A percentile compares a stretch with the other conserved stretches of the same genome.
These are phyloP conservation scores for Conger conger DNA, from an alignment of 2,113 vertebrate genomes.

Conservation along the genomic window DNA sequence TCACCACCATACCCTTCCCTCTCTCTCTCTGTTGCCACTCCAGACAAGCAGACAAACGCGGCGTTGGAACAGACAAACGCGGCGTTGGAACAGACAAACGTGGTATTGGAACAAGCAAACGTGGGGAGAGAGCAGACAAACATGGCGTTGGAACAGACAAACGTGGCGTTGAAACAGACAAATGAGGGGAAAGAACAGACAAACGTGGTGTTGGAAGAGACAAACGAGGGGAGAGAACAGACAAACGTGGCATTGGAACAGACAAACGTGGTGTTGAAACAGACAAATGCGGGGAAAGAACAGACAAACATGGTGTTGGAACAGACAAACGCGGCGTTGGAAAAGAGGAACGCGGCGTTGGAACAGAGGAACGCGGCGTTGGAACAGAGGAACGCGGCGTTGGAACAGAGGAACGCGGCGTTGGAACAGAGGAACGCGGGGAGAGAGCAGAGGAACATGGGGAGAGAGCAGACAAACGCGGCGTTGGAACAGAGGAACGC, in stretches of 20 bases:
- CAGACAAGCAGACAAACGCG: no score
- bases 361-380: neutral
- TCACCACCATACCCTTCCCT: neutral
- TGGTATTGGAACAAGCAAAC: neutral
- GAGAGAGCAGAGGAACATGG: neutral
- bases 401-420: no score
- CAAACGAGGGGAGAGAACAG: neutral
- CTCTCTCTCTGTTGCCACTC: neutral
- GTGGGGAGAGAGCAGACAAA: neutral
- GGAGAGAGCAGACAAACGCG: no score
- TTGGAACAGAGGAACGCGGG: neutral
- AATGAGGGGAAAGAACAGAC: no score
- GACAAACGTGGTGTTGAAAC: neutral
- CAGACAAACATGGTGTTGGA: no score
- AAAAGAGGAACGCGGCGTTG: no score
- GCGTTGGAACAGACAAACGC: slow-evolving; percentile 1
- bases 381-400: neutral
- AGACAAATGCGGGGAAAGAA: neutral
- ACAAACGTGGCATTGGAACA: no score
- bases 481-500: neutral
- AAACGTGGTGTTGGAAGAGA: neutral
- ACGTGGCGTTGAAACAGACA: neutral
- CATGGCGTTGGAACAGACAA: neutral
- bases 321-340: no score
- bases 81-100: neutral